Evolutionary conservation across 2,888 invertebrate species (phyloP), one percentile per base, ranked within the genome.

Genomic region (Chironomus riparius): DNA sequence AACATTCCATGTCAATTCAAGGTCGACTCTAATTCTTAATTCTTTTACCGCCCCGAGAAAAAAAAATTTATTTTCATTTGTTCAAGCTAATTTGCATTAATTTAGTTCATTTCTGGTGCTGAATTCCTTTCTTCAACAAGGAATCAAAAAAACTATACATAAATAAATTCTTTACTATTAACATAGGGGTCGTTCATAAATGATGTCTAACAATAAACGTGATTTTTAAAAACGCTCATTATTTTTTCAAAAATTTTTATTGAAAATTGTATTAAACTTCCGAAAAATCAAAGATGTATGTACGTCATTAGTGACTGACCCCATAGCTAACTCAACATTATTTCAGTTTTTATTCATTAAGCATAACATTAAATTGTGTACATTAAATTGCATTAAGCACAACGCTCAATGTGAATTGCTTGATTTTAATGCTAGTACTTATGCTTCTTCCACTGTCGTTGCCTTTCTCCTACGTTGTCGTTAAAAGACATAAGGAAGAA

Each of bases 301-400:
- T n/a, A n/a, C n/a, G n/a, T n/a, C n/a, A n/a, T n/a, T n/a, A n/a
- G n/a, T n/a, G n/a, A n/a, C n/a, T n/a, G n/a, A n/a, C n/a, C n/a
- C n/a, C n/a, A n/a, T 21, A 68, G 47, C 68, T 47, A 68, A 38
- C 10, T 68, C n/a, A 68, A 47, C 68, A 38, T 68, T 68, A 68
- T 68, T 50, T 28, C n/a, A 68, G 28, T 24, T 28, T 65, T 65
- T 24, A 24, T 24, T 65, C 65, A 24, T 65, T 65, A 24, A 65
- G 65, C 65, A 22, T 21, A 65, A 65, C 24, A 65, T 65, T 65
- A 65, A 65, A 65, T 21, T 24, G 56, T 65, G 65, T 24, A 65
- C 65, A 65, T 65, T 65, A 65, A 10, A 24, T 65, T 21, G 65
- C 24, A 65, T 65, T 56, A 18, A 56, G 38, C 7, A 18, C n/a